Percentiles rank a stretch among this genome's conserved stretches.
These are phyloP conservation scores for Eupithecia tripunctaria DNA, from an alignment of 2,888 invertebrate species.

Conservation along the genomic window DNA sequence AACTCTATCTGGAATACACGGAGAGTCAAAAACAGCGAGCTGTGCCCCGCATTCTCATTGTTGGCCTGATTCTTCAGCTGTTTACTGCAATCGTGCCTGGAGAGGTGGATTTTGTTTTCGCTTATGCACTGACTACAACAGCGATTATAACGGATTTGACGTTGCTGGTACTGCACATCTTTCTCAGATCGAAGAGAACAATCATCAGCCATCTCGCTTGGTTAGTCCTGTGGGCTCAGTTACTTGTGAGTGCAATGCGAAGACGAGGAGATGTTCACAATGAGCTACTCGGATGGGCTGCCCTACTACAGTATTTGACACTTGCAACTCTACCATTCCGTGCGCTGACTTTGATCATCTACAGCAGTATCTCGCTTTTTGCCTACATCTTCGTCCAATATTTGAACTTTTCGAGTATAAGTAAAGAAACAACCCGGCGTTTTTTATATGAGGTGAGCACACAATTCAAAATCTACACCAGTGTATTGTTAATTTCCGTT, in stretches of 20 bases:
- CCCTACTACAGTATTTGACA: constrained; percentile 89
- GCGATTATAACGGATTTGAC: constrained; percentile 59
- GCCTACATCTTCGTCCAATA: constrained; percentile 72
- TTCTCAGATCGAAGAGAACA: constrained; percentile 69
- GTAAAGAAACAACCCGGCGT: constrained; percentile 66
- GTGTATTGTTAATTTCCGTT: neutral
- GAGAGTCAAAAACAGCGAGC: constrained; percentile 72
- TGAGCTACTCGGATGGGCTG: constrained; percentile 90
- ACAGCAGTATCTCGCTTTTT: constrained; percentile 62
- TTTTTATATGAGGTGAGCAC: constrained; percentile 68
- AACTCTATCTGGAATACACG: constrained; percentile 72
- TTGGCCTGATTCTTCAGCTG: constrained; percentile 68
- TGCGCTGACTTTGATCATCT: constrained; percentile 62
- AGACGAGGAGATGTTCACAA: constrained; percentile 76
- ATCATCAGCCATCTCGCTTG: constrained; percentile 87
- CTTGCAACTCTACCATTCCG: constrained; percentile 89
- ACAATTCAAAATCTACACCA: neutral
- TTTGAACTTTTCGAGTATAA: constrained; percentile 65
- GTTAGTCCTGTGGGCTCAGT: constrained; percentile 83
- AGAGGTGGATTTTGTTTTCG: constrained; percentile 65
- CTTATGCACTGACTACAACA: constrained; percentile 61
- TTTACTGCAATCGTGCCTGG: constrained; percentile 73
- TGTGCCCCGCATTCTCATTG: constrained; percentile 68
- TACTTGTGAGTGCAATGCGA: constrained; percentile 76
- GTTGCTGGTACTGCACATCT: constrained; percentile 60